Evolutionary conservation across 2,797 vertebrate species (phyloP).

Genomic region (Enteromius afrohamiltoni): DNA sequence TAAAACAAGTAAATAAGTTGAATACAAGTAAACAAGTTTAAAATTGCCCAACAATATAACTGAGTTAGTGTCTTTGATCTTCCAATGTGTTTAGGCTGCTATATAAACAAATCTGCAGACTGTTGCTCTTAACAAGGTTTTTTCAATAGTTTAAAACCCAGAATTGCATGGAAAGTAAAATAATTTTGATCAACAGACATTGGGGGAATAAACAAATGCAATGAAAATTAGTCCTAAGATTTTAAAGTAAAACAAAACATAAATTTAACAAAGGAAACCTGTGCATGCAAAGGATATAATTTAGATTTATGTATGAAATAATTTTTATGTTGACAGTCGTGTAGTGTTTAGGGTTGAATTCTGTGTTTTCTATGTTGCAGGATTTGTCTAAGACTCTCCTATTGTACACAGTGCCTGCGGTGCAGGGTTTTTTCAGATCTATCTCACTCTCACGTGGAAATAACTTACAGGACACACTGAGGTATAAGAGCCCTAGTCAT

Average conservation of each 20-base stretch:
- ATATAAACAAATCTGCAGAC: not conserved
- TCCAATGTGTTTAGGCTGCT: not conserved
- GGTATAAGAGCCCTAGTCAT: conserved; percentile 72
- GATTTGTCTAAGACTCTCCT: conserved; percentile 94
- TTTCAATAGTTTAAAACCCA: not conserved
- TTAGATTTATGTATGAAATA: not conserved
- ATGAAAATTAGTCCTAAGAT: not conserved
- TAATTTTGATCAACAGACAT: conserved; percentile 3
- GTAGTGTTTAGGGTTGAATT: conserved; percentile 1
- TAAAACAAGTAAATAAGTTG: conserved; percentile 21
- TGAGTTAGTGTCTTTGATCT: not conserved
- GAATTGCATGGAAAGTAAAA: not conserved
- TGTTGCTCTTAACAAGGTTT: not conserved
- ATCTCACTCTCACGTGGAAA: conserved; percentile 97
- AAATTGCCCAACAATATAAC: not conserved
- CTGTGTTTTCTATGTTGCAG: conserved; percentile 71
- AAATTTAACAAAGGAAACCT: not conserved
- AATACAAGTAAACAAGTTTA: conserved; percentile 18
- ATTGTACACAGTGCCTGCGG: conserved; percentile 97
- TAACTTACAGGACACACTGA: conserved; percentile 96
- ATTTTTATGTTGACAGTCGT: not conserved
- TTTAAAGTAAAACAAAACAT: conserved; percentile 10
- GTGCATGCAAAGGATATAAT: not conserved
- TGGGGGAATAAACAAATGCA: not conserved
- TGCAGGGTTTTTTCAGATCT: conserved; percentile 97